phyloP scores from a whole-genome alignment of 2,113 vertebrate genomes.

The Phaethon lepturus region DNA sequence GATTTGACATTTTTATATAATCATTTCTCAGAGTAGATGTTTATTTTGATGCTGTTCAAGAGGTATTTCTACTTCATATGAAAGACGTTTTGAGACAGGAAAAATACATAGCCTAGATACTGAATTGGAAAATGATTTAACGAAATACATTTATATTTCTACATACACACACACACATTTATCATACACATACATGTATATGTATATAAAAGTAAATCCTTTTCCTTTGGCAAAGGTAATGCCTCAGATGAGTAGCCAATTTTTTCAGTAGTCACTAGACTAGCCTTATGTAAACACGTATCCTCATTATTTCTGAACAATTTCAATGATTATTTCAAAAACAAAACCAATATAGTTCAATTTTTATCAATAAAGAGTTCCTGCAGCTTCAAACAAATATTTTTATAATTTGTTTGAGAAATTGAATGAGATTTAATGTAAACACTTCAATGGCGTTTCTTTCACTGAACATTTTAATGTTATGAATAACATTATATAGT shows the following conservation, averaged over 20 bases:
- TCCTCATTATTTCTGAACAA: neutral
- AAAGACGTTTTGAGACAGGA: neutral
- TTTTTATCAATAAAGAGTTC: neutral
- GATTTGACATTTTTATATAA: neutral
- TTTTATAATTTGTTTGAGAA: neutral
- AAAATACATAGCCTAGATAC: neutral
- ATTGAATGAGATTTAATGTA: neutral
- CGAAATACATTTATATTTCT: neutral
- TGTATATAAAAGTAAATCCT: neutral
- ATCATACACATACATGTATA: neutral
- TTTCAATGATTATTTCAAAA: neutral
- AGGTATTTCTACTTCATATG: neutral
- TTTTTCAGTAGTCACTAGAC: neutral
- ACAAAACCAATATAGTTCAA: neutral
- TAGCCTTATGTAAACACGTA: neutral
- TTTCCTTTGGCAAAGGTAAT: neutral
- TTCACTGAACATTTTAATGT: neutral
- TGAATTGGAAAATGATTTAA: neutral
- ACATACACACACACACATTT: neutral
- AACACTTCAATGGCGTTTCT: neutral
- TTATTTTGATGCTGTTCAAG: neutral
- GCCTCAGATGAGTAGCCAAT: neutral
- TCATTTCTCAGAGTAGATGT: neutral
- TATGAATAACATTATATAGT: neutral
- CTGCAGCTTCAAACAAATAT: neutral